These are phyloP conservation scores for Tyria jacobaeae DNA, from an alignment of 2,888 invertebrate genomes.

Conservation along the genomic window DNA sequence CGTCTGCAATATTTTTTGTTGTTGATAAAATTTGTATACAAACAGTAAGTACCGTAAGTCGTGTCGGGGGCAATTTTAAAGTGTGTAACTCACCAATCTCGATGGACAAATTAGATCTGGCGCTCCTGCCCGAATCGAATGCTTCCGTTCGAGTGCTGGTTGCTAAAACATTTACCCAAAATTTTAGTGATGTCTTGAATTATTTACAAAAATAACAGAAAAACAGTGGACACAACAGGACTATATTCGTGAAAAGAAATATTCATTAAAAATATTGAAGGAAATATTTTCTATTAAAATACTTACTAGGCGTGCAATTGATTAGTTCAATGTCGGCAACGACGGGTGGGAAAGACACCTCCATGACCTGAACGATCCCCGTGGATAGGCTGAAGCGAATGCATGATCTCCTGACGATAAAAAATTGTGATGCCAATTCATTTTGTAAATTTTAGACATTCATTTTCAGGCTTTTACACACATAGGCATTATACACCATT, in stretches of 20 bases:
- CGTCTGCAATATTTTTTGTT: too few relatives aligned
- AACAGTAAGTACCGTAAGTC: too few relatives aligned
- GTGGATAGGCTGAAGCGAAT: not conserved
- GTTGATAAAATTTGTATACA: too few relatives aligned
- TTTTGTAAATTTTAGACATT: slow-evolving; percentile 4
- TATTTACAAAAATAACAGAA: not conserved
- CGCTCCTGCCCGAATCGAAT: slow-evolving; percentile 3
- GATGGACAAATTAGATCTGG: slow-evolving; percentile 9
- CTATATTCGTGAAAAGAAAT: slow-evolving; percentile 1
- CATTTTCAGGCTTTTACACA: slow-evolving; percentile 3
- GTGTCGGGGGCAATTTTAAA: too few relatives aligned
- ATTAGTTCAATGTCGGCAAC: not conserved
- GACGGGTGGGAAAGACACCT: not conserved
- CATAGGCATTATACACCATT: not conserved
- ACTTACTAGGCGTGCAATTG: slow-evolving; percentile 3
- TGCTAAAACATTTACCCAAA: not conserved
- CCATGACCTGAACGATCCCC: not conserved
- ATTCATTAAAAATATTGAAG: slow-evolving; percentile 4
- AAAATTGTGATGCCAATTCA: not conserved
- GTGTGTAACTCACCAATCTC: slow-evolving; percentile 7
- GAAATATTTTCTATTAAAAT: not conserved
- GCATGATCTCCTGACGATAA: not conserved
- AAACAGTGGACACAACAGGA: not conserved
- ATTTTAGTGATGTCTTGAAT: not conserved
- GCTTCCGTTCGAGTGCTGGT: not conserved